A percentile compares a stretch with the other conserved stretches of the same genome.
These are phyloP conservation scores for Octonoba sinensis DNA, from an alignment of 2,888 invertebrate genomes.

Conservation along the genomic window DNA sequence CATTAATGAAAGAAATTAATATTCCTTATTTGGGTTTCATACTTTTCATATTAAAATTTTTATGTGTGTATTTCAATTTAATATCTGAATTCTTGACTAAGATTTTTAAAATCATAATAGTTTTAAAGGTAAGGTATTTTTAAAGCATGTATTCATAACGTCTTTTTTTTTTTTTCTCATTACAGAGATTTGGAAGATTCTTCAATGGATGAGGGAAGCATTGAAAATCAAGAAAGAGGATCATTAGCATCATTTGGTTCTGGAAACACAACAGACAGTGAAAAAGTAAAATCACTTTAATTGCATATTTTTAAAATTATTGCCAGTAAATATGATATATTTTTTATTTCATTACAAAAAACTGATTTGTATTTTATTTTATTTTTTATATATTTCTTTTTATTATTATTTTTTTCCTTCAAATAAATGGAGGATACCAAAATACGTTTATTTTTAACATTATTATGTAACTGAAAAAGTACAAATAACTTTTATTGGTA, in stretches of 20 bases:
- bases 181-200: constrained; percentile 88
- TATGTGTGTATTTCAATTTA: no score
- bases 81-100: no score
- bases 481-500: no score
- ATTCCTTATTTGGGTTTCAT: no score
- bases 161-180: constrained; percentile 48
- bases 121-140: no score
- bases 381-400: no score
- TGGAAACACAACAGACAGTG: constrained; percentile 86
- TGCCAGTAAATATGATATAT: not conserved
- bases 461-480: no score
- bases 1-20: no score
- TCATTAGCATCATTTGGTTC: constrained; percentile 84
- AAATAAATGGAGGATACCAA: not conserved
- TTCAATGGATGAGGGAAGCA: constrained; percentile 66
- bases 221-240: constrained; percentile 86
- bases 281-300: constrained; percentile 80
- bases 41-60: no score
- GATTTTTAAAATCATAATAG: no score
- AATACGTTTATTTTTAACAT: not conserved
- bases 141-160: not conserved
- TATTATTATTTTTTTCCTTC: no score
- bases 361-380: not conserved
- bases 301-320: not conserved
- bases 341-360: not conserved